phyloP scores from a whole-genome alignment of 2,797 vertebrate genomes.

The Steatocranus sp. region DNA sequence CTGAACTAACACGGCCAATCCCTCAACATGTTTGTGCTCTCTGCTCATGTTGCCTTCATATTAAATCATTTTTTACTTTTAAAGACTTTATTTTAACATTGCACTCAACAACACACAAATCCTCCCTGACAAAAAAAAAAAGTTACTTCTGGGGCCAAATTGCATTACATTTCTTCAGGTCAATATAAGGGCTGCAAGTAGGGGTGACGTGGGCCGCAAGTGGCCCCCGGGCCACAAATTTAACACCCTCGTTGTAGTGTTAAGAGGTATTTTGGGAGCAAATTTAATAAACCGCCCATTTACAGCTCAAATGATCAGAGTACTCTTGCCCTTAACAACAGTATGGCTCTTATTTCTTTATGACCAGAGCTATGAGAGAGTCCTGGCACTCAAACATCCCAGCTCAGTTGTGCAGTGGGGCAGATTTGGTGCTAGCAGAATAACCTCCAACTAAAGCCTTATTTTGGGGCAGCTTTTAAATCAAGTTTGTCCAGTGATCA shows the following conservation, averaged over 20 bases:
- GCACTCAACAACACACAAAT: not conserved
- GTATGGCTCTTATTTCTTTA: not conserved
- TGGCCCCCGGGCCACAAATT: not conserved
- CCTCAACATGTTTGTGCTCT: not conserved
- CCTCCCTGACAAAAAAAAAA: accelerated
- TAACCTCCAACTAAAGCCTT: not conserved
- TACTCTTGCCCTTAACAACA: not conserved
- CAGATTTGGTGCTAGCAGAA: not conserved
- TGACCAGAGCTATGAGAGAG: not conserved
- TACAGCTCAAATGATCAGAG: not conserved
- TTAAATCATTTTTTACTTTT: not conserved
- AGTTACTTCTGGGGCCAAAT: not conserved
- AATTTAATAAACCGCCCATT: accelerated
- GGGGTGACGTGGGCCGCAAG: not conserved
- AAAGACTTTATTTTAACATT: not conserved
- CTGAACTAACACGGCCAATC: not conserved
- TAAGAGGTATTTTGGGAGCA: not conserved
- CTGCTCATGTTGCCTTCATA: not conserved
- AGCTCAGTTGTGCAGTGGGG: not conserved
- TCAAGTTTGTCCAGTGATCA: accelerated
- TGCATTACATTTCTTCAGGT: not conserved
- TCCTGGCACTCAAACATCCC: not conserved
- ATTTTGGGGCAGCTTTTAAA: accelerated
- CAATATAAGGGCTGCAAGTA: accelerated
- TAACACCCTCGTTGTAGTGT: not conserved